phyloP scores from a whole-genome alignment of 2,113 vertebrate species.

The Scolopax mira region DNA sequence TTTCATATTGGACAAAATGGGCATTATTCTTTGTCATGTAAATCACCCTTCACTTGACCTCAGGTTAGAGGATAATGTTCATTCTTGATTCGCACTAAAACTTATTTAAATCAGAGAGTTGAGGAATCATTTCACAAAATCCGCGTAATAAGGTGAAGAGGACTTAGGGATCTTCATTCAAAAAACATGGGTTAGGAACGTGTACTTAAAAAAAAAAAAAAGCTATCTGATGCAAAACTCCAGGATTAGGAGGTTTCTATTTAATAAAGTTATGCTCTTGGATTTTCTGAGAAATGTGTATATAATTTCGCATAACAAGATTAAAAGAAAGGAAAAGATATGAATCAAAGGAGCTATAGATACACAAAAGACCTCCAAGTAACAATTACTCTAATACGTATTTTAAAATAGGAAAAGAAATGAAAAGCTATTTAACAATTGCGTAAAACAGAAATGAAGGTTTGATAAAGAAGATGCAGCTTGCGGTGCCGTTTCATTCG shows the following conservation, averaged over 20 bases:
- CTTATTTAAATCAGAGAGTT: constrained; percentile 43
- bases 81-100: constrained; percentile 52
- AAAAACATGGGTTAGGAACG: neutral
- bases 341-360: constrained; percentile 19
- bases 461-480: constrained; percentile 49
- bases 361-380: constrained; percentile 39
- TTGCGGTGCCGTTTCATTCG: constrained; percentile 35
- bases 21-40: constrained; percentile 62
- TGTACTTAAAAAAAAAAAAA: neutral
- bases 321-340: constrained; percentile 56
- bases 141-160: constrained; percentile 9
- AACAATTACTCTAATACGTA: constrained; percentile 37
- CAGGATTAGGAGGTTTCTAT: neutral
- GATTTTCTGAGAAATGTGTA: constrained; percentile 9
- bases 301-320: constrained; percentile 33
- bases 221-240: neutral
- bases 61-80: constrained; percentile 60
- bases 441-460: constrained; percentile 34
- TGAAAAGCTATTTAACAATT: constrained; percentile 39
- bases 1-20: constrained; percentile 62
- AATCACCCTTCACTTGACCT: constrained; percentile 62
- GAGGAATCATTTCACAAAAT: constrained; percentile 56
- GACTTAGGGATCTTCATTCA: neutral
- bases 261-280: constrained; percentile 25
- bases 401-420: constrained; percentile 41